Evolutionary conservation across 2,113 vertebrate species (phyloP).

Genomic region (Protomyctophum bolini): DNA sequence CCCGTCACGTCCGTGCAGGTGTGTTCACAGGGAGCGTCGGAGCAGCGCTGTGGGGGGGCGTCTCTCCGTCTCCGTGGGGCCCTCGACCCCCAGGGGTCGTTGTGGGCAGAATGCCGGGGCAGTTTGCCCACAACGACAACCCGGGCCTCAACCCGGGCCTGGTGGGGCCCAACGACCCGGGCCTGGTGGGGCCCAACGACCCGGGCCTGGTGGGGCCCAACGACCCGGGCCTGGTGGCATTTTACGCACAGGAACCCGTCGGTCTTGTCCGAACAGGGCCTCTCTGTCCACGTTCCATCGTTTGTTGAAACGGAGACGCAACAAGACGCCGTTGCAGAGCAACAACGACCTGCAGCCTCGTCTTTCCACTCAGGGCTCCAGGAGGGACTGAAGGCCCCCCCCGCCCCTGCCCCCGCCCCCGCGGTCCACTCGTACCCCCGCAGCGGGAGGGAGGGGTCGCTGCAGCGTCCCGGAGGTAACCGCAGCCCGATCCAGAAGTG

Average conservation of each 20-base stretch:
- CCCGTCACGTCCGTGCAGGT: conserved; percentile 13
- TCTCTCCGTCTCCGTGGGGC: too few relatives aligned
- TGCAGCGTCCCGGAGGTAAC: conserved; percentile 54
- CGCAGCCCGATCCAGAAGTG: conserved; percentile 73
- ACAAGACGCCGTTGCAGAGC: conserved; percentile 53
- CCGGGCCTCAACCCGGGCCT: neutral
- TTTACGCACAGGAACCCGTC: conserved; percentile 73
- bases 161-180: neutral
- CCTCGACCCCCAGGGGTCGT: too few relatives aligned
- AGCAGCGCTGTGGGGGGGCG: conserved; percentile 22
- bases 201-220: neutral
- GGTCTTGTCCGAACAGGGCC: conserved; percentile 45
- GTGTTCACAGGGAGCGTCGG: conserved; percentile 55
- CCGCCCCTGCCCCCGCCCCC: neutral
- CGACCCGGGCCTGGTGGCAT: neutral
- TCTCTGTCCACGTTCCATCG: conserved; percentile 51
- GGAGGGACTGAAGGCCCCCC: neutral
- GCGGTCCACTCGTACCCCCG: conserved; percentile 64
- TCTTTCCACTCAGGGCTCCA: conserved; percentile 48
- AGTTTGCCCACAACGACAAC: neutral
- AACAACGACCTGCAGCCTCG: conserved; percentile 44
- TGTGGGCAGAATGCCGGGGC: conserved; percentile 8
- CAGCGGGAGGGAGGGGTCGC: conserved; percentile 48
- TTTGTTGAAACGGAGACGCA: conserved; percentile 65
- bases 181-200: neutral